Evolutionary conservation across 2,113 vertebrate species (phyloP), one percentile per base, ranked within the genome.

Genomic region (Zingel zingel): DNA sequence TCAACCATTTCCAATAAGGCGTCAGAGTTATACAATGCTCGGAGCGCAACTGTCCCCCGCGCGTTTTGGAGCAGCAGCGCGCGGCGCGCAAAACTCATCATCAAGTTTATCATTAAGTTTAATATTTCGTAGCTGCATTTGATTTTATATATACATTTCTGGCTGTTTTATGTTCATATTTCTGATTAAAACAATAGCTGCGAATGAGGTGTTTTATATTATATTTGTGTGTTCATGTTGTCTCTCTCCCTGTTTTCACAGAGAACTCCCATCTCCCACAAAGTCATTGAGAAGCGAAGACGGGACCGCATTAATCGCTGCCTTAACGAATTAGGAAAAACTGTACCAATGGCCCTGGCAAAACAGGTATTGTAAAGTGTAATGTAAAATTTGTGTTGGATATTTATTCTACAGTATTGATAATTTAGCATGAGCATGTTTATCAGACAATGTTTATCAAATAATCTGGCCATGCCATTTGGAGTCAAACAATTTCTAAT

Each of bases 291-390:
- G 91, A 99, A 99, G 84, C 92, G 98, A 74, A 95, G 98, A 76
- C 93, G 98, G 71, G 98, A 99, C 85, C 96, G 98, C 18, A 99
- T 99, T 86, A 99, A 99, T 78, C 96, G 97, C 74, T 99, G 98
- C 85, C 93, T 99, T 15, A 98, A 96, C 56, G 98, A 99, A 64
- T 86, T 99, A 58, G 98, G 98, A 23, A 99, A 98, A 93, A 99
- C 97, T 0, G 98, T 99, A 19, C 98, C 98, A 15, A 99, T 99
- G 98, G 98, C 98, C 1, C 85, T 99, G 74, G 98, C 98, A 7
- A 99, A 99, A 85, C 98, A 99, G 98, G 98, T 99, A 95, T 73
- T 65, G n/a, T 43, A 1, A 36, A 47, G 11, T 50, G 1, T 58
- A 14, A 25, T 13, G 6, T 5, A n/a, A 16, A 50, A 27, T 53